These are phyloP conservation scores for Protobothrops mucrosquamatus DNA, from an alignment of 2,113 vertebrate species.

Conservation along the genomic window DNA sequence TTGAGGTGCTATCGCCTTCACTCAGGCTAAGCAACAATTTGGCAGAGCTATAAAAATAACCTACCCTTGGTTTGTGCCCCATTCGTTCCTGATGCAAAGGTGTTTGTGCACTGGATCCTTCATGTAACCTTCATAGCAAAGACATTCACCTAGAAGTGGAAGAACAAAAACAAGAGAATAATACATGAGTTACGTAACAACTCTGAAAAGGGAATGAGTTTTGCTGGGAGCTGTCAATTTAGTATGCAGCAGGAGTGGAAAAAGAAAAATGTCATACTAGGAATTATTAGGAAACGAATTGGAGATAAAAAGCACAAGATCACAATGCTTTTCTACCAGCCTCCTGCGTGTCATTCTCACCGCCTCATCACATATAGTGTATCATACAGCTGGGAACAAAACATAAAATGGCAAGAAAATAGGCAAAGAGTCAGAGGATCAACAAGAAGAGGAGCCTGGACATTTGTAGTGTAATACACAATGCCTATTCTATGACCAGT, in stretches of 20 bases:
- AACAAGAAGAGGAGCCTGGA: neutral
- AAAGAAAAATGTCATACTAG: neutral
- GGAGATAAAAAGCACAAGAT: neutral
- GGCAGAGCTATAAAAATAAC: conserved; percentile 49
- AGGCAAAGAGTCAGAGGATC: neutral
- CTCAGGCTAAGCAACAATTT: neutral
- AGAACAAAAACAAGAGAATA: neutral
- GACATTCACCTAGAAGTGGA: conserved; percentile 83
- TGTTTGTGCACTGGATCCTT: conserved; percentile 97
- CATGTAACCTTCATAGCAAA: conserved; percentile 96
- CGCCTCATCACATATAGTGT: neutral
- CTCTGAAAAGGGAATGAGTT: neutral
- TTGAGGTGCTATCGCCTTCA: neutral
- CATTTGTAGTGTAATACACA: neutral
- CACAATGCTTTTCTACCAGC: neutral
- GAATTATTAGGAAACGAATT: neutral
- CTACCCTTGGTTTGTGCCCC: conserved; percentile 98
- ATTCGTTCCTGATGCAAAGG: conserved; percentile 96
- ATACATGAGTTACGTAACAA: neutral
- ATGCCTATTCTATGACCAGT: neutral
- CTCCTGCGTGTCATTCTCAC: neutral
- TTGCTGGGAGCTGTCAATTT: neutral
- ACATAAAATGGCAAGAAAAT: neutral
- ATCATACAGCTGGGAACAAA: neutral
- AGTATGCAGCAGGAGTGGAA: neutral